Base-by-base conservation (phyloP, 2,797 vertebrate species). In the Decapterus maruadsi region DNA sequence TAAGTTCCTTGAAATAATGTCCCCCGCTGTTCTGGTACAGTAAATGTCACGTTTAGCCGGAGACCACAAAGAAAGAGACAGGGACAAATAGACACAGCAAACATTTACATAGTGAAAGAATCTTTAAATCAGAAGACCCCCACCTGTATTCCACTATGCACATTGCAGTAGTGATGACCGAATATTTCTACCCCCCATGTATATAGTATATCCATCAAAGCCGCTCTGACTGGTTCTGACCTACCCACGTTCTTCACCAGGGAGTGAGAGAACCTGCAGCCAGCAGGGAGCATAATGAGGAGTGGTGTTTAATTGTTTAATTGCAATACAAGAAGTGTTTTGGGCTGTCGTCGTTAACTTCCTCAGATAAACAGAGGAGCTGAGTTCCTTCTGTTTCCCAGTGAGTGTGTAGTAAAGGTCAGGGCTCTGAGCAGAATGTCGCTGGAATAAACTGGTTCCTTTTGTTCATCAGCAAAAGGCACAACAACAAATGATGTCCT, bases 261-360 rank as follows among this genome's bases (percentile, higher is more conserved):
- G 36, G 60, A 73, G 59, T 68, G 64, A 56, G 36, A 40, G 17
- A 80, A 55, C 54, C 64, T 61, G 36, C 34, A 54, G 75, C 56
- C 48, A 34, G 34, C 67, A 79, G 57, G 45, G 69, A 72, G 62
- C 71, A 10, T 80, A 84, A 86, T 82, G 74, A 87, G 68, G 29
- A 65, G 46, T 68, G 22, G 38, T 60, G 58, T 31, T 75, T 89
- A 59, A 88, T 84, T 89, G 62, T 75, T 75, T 89, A 59, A 88
- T 84, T 89, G 62, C 74, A 82, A 74, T 38, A 82, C 62, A 86
- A 74, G 58, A 64, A 89, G 83, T 76, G 72, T 87, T 86, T 82
- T 72, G 17, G 60, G 45, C 53, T 72, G 58, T 66, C 61, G 67
- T 84, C 77, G 68, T 78, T 81, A 78, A 84, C 59, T 50, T 68